Evolutionary conservation across 2,113 vertebrate species (phyloP), one percentile per base, ranked within the genome.

Genomic region (Peromyscus maniculatus): DNA sequence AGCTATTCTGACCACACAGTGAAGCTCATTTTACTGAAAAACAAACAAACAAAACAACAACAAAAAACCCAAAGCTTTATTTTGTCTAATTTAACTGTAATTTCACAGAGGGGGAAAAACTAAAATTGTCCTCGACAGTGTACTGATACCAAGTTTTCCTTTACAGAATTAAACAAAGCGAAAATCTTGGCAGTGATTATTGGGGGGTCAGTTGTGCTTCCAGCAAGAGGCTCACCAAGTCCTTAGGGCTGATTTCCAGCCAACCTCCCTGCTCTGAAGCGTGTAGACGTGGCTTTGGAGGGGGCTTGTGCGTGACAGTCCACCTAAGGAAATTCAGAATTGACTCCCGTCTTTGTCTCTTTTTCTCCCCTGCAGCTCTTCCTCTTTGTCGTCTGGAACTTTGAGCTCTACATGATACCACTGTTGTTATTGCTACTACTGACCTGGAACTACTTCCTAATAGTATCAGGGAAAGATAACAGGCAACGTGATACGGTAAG

Each of bases 381-480:
- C 97, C 99, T 99, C 95, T 97, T 99, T 93, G 98, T 99, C 84
- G 99, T 99, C 95, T 99, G 99, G 99, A 99, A 99, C 99, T 99
- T 99, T 98, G 99, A 99, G 98, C 99, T 99, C 98, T 99, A 99
- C 98, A 99, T 99, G 99, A 99, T 99, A 98, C 99, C 99, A 3
- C 98, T 99, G 98, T 98, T 98, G 94, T 98, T 99, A 98, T 98
- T 99, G 98, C 98, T 99, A 94, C 99, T 99, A 19, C 96, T 99
- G 99, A 99, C 98, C 92, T 99, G 99, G 99, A 99, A 99, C 99
- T 99, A 99, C 98, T 99, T 99, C 98, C 99, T 99, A 98, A 99
- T 99, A 57, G 89, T 99, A 93, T 99, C 99, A 87, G 99, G 99
- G 97, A 99, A 99, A 98, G 99, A 99, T 97, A 99, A 99, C 94